Conservation (phyloP, 2,888 invertebrate species). For the Sphecodes monilicornis region DNA sequence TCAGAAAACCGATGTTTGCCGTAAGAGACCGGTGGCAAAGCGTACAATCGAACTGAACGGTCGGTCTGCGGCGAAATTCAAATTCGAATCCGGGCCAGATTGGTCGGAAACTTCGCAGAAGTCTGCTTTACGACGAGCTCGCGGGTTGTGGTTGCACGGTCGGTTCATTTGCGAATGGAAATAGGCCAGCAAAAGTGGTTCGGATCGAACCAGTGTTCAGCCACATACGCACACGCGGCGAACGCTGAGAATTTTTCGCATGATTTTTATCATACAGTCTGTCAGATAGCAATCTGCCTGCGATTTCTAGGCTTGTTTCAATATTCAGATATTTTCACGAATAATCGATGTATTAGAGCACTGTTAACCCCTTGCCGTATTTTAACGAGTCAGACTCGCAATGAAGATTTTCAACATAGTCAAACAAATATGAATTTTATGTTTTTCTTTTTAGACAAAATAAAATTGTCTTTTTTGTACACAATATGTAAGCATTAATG, state of each 20-base stretch:
- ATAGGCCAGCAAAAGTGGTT: slow-evolving; percentile 48
- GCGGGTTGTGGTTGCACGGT: slow-evolving; percentile 48
- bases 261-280: background rate
- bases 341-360: background rate
- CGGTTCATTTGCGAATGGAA: slow-evolving; percentile 54
- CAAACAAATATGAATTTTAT: too few relatives aligned
- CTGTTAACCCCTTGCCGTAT: too few relatives aligned
- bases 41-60: slow-evolving; percentile 53
- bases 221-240: background rate
- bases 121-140: slow-evolving; percentile 39
- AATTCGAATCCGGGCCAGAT: slow-evolving; percentile 51
- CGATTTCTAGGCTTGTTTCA: background rate
- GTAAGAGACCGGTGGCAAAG: slow-evolving; percentile 40
- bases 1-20: slow-evolving; percentile 37
- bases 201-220: slow-evolving; percentile 4
- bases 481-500: too few relatives aligned
- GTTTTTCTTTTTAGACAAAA: too few relatives aligned
- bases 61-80: slow-evolving; percentile 49
- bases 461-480: too few relatives aligned
- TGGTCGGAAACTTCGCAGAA: slow-evolving; percentile 51
- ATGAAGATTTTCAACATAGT: too few relatives aligned
- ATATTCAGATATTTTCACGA: background rate
- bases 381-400: too few relatives aligned
- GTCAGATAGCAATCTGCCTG: background rate
- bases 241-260: background rate